phyloP scores from a whole-genome alignment of 2,113 vertebrate genomes.

The Mystacornis crossleyi region DNA sequence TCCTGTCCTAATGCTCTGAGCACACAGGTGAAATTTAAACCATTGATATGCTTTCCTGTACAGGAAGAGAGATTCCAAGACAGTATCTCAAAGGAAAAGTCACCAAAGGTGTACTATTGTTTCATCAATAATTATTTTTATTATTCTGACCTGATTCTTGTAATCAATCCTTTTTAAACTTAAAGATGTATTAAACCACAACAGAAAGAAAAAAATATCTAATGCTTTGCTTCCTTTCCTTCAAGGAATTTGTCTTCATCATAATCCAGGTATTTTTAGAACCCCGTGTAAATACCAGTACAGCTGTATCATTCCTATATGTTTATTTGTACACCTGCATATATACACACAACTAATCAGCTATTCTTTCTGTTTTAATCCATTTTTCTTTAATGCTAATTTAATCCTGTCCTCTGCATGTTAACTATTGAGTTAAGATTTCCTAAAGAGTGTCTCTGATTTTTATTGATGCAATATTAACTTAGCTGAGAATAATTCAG shows the following conservation, averaged over 20 bases:
- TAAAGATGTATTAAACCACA: not conserved
- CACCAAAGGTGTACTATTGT: not conserved
- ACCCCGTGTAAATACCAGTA: not conserved
- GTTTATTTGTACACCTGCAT: not conserved
- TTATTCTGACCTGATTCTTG: not conserved
- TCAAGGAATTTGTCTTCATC: not conserved
- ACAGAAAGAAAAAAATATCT: not conserved
- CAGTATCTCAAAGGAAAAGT: not conserved
- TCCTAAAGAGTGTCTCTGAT: not conserved
- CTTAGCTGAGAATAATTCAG: not conserved
- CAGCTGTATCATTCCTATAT: not conserved
- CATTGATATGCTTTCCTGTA: not conserved
- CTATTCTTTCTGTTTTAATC: not conserved
- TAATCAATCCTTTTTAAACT: not conserved
- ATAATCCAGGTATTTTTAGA: not conserved
- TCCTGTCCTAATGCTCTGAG: not conserved
- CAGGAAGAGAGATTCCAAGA: not conserved
- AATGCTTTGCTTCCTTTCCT: not conserved
- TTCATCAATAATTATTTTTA: not conserved
- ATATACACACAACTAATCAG: not conserved
- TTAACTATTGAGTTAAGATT: not conserved
- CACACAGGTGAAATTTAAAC: slow-evolving; percentile 1
- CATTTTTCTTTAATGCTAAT: not conserved
- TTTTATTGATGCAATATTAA: not conserved
- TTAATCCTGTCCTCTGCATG: not conserved